Base-by-base conservation (phyloP, 2,113 vertebrate species). In the Sinocyclocheilus maitianheensis region DNA sequence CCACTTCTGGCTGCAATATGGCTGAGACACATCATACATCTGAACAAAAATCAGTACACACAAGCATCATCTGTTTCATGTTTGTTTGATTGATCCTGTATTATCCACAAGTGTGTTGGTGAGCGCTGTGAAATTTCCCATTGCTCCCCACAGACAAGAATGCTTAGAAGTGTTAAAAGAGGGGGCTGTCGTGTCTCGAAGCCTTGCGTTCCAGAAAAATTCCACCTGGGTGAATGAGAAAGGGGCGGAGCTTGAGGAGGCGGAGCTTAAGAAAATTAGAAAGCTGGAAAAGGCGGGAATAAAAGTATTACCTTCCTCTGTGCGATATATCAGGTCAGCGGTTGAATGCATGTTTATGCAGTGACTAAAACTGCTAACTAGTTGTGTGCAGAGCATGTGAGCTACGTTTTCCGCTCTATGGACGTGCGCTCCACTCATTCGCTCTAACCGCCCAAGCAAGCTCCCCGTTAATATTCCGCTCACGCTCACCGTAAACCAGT, bases 321-420 rank as follows among this genome's bases (percentile, higher is more conserved):
- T 93, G 90, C 96, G 96, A 87, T 97, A 96, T 62, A 89, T 93
- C 95, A 99, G 98, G 98, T 99, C 92, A 97, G 98, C 92, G 71
- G 9, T 62, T 26, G 20, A 24, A 83, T 37, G 88, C 81, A 76
- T 62, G 62, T 22, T 26, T 85, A 65, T 48, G 16, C 3, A 83
- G 30, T 6, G 46, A 60, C 62, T 86, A 55, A 81, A 65, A 26
- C 22, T 48, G 40, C 60, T 87, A 81, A 84, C 55, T 22, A 16
- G 11, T 16, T 86, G 78, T 26, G 26, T 26, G 26, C 26, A 26
- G 26, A 30, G 30, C 30, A 30, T 30, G 30, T 30, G 30, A 30
- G 30, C 30, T 2, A 30, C 30, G 30, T 30, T 30, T 30, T 30
- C 30, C 30, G 30, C 30, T 30, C 30, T 30, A 30, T 30, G 30